These are phyloP conservation scores for Zaprionus obscuricornis DNA, from an alignment of 2,888 invertebrate species.

Conservation along the genomic window DNA sequence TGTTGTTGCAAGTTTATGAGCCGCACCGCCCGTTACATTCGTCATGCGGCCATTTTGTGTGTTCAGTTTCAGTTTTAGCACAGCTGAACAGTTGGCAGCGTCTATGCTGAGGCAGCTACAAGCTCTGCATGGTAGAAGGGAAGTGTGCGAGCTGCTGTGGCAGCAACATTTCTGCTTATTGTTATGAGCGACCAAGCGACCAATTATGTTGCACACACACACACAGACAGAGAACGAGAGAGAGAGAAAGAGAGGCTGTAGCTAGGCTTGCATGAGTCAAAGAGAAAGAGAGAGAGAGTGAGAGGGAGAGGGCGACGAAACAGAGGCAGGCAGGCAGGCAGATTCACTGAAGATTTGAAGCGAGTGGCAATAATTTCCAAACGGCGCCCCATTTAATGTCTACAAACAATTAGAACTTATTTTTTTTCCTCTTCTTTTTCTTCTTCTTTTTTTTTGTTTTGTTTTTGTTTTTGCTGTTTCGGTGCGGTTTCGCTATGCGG, in stretches of 20 bases:
- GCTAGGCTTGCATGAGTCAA: no score
- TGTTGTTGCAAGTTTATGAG: conserved; percentile 73
- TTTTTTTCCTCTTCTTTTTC: conserved; percentile 15
- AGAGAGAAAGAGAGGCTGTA: neutral
- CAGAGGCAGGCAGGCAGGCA: neutral
- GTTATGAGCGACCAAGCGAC: conserved; percentile 59
- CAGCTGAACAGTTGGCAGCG: neutral
- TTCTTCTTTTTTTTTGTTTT: conserved; percentile 3
- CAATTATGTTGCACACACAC: conserved; percentile 54
- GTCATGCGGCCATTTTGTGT: conserved; percentile 57
- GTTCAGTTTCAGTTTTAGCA: conserved; percentile 7
- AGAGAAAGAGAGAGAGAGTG: neutral
- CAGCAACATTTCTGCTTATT: conserved; percentile 65
- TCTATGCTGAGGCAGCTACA: no score
- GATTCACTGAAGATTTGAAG: conserved; percentile 50
- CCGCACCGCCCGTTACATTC: conserved; percentile 65
- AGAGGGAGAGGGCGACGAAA: neutral
- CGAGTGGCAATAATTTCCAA: conserved; percentile 73
- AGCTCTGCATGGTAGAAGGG: neutral
- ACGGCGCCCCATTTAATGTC: conserved; percentile 72
- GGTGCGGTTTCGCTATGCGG: conserved; percentile 21
- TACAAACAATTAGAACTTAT: conserved; percentile 73
- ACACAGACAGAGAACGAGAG: neutral
- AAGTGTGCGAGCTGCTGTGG: neutral
- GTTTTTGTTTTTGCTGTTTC: conserved; percentile 2